Percentiles rank a stretch among this genome's conserved stretches.
Evolutionary conservation across 2,113 vertebrate genomes (phyloP).

Genomic region (Alligator mississippiensis): DNA sequence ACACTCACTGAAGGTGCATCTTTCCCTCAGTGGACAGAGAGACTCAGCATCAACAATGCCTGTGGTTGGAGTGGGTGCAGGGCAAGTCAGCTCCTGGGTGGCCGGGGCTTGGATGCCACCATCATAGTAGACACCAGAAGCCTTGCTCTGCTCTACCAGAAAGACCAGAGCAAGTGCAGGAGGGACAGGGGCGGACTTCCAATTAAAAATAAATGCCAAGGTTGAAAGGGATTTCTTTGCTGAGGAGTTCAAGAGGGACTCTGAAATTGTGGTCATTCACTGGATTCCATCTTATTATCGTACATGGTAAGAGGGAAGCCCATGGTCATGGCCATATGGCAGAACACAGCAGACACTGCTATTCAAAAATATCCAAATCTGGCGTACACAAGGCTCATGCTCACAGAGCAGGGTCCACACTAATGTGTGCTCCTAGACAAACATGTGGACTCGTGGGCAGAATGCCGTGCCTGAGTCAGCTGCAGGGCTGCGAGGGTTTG

Average conservation of each 20-base stretch:
- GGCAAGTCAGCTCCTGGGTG: no score
- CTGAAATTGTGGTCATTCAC: not conserved
- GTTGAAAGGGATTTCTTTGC: not conserved
- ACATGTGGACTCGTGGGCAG: not conserved
- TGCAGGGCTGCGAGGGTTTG: fast-evolving
- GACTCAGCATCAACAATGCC: not conserved
- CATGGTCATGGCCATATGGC: not conserved
- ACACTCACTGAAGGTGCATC: not conserved
- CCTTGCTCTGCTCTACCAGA: not conserved
- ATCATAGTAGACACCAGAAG: not conserved
- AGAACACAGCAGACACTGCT: not conserved
- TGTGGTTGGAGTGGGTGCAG: not conserved
- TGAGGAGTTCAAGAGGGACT: not conserved
- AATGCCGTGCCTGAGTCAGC: not conserved
- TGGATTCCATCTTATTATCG: not conserved
- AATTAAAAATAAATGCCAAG: not conserved
- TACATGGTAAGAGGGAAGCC: not conserved
- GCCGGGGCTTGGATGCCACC: fast-evolving
- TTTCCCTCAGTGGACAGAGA: not conserved
- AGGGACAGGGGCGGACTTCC: not conserved
- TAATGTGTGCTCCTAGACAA: fast-evolving
- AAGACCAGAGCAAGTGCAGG: fast-evolving
- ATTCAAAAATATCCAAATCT: not conserved
- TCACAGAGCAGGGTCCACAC: not conserved
- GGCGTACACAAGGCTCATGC: not conserved